Base-by-base conservation (phyloP, 2,797 vertebrate species). In the Buphagus erythrorhynchus region DNA sequence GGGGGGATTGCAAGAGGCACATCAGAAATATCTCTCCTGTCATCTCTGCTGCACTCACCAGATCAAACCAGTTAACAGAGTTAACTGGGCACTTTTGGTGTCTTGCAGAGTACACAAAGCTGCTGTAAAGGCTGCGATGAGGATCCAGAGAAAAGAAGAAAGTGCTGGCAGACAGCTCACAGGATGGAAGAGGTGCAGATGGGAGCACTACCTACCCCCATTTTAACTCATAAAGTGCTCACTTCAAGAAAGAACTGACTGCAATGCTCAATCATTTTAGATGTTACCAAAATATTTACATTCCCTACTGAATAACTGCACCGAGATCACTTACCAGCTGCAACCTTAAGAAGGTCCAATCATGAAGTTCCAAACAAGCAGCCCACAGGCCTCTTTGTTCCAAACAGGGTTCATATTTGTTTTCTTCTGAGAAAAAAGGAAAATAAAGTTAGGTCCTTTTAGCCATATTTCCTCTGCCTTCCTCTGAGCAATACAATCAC, bases 81-180 rank as follows among this genome's bases (percentile, higher is more conserved):
- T 13, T 24, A 51, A n/a, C 11, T 16, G n/a, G 36, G 13, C 16
- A 11, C 2, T 0, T 12, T 0, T 7, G 38, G 48, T 25, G 46
- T 10, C 68, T 25, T 40, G 35, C 72, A 83, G 35, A 61, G 59
- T 22, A 57, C 22, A 28, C 7, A 31, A 24, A 74, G 12, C 42
- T 67, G 58, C 55, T 45, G 51, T 38, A 65, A 86, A 79, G n/a
- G 29, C 76, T 74, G 49, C 28, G 54, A 1, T 2, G 46, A 73
- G 29, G 62, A n/a, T n/a, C 11, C 29, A 16, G n/a, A 42, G n/a
- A 45, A 19, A 45, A 40, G 24, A 66, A 25, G 12, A 28, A 21
- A 17, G 17, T 5, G 18, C 43, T 21, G 26, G 38, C 43, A 71
- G 38, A 8, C 16, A 46, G 58, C 18, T 55, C 13, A 59, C 5